These are phyloP conservation scores for Caenorhabditis parvicauda DNA, from an alignment of 2,888 invertebrate species.

Conservation along the genomic window DNA sequence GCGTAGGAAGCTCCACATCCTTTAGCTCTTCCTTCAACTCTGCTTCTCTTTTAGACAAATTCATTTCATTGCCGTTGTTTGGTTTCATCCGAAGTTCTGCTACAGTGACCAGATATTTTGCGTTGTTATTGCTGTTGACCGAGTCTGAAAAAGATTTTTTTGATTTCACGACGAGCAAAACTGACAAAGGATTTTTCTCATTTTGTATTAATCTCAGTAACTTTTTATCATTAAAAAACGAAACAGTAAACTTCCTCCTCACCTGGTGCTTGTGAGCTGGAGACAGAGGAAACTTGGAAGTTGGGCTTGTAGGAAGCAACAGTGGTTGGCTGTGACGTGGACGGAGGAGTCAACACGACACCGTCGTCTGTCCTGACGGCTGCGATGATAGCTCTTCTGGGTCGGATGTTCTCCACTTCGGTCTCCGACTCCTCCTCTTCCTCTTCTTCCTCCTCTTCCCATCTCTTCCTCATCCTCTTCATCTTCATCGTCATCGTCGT, in stretches of 20 bases:
- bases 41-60: conserved; percentile 17
- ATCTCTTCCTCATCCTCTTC: conserved; percentile 46
- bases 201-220: too few relatives aligned
- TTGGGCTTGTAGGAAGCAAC: too few relatives aligned
- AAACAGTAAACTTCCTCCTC: too few relatives aligned
- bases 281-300: too few relatives aligned
- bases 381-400: conserved; percentile 25
- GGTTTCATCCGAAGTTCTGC: conserved; percentile 34
- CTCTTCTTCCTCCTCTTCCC: conserved; percentile 15
- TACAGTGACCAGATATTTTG: conserved; percentile 40
- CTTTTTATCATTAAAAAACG: too few relatives aligned
- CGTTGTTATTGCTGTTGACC: conserved; percentile 5
- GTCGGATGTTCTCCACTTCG: conserved; percentile 29
- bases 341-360: conserved; percentile 13
- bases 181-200: too few relatives aligned
- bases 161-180: too few relatives aligned
- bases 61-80: conserved; percentile 9
- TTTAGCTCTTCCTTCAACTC: conserved; percentile 19
- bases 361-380: conserved; percentile 35
- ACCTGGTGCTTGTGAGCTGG: too few relatives aligned
- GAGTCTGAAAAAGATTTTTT: conserved; percentile 34
- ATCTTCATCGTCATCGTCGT: conserved; percentile 52
- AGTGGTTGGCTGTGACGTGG: background rate
- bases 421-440: conserved; percentile 31
- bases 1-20: conserved; percentile 10